Evolutionary conservation across 2,888 invertebrate species (phyloP), one percentile per base, ranked within the genome.

Genomic region (Limnephilus marmoratus): DNA sequence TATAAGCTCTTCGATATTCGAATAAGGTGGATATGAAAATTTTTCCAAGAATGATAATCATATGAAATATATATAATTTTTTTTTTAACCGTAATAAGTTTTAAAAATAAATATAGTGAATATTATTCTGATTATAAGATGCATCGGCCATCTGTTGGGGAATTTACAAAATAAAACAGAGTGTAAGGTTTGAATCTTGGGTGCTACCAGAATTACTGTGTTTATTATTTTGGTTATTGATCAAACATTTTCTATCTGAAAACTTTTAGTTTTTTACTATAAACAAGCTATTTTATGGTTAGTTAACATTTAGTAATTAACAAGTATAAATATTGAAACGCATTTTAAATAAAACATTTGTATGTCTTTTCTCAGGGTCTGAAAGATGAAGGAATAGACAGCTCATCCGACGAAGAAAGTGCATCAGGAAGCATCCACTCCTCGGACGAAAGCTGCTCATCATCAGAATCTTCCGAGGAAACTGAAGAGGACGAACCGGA

Each of bases 371-470:
- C 95, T 95, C 94, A 96, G 96, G 96, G 96, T 93, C 95, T 96
- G 4, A 96, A 96, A 94, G 96, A 96, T 94, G 96, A 96, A 94
- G 96, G 96, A 92, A 96, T 96, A 93, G 96, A 96, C 94, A 96
- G 96, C 93, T 96, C 96, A 45, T 96, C 96, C 3, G 96, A 96
- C 91, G 96, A 96, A 91, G 96, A 96, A 93, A 95, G 96, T 11
- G 95, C 94, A 1, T 95, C 96, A 0, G 95, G 95, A 2, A 95
- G 96, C 88, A 95, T 95, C 93, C 95, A 96, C 5, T 96, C 96
- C 5, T 96, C 96, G 91, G 96, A 96, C 93, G 96, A 96, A 87
- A 96, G 96, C 94, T 96, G 96, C 90, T 95, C 96, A 31, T 96
- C 96, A 90, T 96, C 96, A 86, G 96, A 96, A 93, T 96, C 95